A percentile compares a stretch with the other conserved stretches of the same genome.
Conservation (phyloP, 2,113 vertebrate species). For the Oncorhynchus tshawytscha region DNA sequence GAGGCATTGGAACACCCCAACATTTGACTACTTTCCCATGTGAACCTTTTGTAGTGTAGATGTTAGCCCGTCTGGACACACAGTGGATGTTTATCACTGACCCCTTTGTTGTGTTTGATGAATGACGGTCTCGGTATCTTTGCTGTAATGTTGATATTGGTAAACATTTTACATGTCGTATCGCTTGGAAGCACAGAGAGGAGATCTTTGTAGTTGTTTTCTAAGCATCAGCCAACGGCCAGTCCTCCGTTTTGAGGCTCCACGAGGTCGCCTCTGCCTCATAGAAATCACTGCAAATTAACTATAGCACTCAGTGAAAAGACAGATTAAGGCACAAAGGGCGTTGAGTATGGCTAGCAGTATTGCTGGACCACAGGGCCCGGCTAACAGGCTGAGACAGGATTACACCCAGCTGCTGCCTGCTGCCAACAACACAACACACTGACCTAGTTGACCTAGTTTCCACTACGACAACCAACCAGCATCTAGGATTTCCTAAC, state of each 20-base stretch:
- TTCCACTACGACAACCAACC: conserved; percentile 67
- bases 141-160: neutral
- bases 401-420: conserved; percentile 78
- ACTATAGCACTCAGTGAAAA: conserved; percentile 91
- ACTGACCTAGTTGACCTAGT: conserved; percentile 58
- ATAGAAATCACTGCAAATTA: conserved; percentile 88
- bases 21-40: conserved; percentile 63
- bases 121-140: conserved; percentile 1
- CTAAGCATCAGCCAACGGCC: conserved; percentile 69
- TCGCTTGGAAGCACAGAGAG: neutral
- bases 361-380: conserved; percentile 76
- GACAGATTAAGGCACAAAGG: conserved; percentile 88
- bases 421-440: conserved; percentile 27
- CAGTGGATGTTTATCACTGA: conserved; percentile 32
- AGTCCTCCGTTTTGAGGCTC: conserved; percentile 78
- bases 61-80: conserved; percentile 43
- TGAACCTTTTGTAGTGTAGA: no score
- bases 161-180: neutral
- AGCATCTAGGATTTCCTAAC: conserved; percentile 62
- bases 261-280: conserved; percentile 83
- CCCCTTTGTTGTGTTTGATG: conserved; percentile 8
- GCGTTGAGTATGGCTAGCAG: conserved; percentile 74
- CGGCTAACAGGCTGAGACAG: conserved; percentile 49
- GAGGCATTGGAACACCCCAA: conserved; percentile 47
- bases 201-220: conserved; percentile 34